These are phyloP conservation scores for Chionomys nivalis DNA, from an alignment of 2,113 vertebrate genomes.

Conservation along the genomic window DNA sequence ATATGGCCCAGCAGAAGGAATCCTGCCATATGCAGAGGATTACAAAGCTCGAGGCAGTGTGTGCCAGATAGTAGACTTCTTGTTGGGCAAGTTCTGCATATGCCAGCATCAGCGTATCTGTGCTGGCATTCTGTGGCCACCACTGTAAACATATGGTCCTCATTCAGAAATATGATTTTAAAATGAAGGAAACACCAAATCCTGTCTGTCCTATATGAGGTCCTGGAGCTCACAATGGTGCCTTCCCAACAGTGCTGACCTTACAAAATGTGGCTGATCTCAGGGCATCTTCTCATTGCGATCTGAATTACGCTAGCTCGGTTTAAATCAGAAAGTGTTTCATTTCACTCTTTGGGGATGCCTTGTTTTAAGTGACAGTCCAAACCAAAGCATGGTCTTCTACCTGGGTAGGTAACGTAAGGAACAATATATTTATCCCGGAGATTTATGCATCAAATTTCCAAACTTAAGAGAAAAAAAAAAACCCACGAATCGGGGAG, in stretches of 20 bases:
- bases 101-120: rapidly evolving
- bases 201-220: background rate
- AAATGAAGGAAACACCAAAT: background rate
- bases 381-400: background rate
- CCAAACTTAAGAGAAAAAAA: background rate
- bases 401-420: background rate
- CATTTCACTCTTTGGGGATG: slow-evolving; percentile 22
- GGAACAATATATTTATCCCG: background rate
- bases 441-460: slow-evolving; percentile 30
- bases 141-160: background rate
- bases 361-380: background rate
- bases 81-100: rapidly evolving
- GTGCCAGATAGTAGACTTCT: background rate
- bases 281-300: background rate
- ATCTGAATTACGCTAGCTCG: background rate
- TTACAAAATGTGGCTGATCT: background rate
- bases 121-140: rapidly evolving
- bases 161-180: background rate
- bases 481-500: background rate
- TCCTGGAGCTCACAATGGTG: background rate
- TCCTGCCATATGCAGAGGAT: background rate
- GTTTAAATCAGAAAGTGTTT: slow-evolving; percentile 39
- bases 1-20: background rate
- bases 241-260: background rate
- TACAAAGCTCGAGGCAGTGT: rapidly evolving